Conservation (phyloP, 2,113 vertebrate genomes). For the Phyllostomus discolor region DNA sequence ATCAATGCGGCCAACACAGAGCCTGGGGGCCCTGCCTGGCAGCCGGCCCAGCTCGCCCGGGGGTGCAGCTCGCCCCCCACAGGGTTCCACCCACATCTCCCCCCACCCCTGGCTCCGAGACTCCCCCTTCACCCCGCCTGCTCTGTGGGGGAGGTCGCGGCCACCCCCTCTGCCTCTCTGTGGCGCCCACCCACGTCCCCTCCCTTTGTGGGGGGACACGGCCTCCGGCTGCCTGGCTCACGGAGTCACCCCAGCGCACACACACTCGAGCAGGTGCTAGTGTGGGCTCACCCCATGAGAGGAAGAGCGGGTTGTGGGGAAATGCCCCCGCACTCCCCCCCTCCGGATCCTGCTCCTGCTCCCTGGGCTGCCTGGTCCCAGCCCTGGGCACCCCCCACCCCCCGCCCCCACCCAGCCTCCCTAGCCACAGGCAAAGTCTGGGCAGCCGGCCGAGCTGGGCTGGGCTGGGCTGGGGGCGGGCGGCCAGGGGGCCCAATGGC, state of each 20-base stretch:
- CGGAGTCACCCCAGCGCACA: neutral
- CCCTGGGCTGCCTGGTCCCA: too few relatives aligned
- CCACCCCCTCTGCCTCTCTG: neutral
- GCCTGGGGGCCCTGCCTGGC: neutral
- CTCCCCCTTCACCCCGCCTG: neutral
- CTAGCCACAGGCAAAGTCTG: neutral
- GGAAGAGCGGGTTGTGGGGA: fast-evolving
- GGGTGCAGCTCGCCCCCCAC: neutral
- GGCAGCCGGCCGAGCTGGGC: neutral
- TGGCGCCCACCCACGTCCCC: fast-evolving
- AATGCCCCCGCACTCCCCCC: neutral
- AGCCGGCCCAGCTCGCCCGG: neutral
- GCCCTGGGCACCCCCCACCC: neutral
- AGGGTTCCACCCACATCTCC: neutral
- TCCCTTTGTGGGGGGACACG: neutral
- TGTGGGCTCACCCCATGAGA: neutral
- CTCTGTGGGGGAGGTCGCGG: fast-evolving
- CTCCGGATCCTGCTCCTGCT: neutral
- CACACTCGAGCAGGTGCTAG: neutral
- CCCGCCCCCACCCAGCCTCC: neutral
- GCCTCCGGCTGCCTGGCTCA: too few relatives aligned
- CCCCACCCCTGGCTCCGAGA: fast-evolving
- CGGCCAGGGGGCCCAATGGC: neutral
- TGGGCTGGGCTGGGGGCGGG: too few relatives aligned
- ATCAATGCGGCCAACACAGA: neutral